Evolutionary conservation across 2,797 vertebrate genomes (phyloP).

Genomic region (Bryconaethiops microstoma): DNA sequence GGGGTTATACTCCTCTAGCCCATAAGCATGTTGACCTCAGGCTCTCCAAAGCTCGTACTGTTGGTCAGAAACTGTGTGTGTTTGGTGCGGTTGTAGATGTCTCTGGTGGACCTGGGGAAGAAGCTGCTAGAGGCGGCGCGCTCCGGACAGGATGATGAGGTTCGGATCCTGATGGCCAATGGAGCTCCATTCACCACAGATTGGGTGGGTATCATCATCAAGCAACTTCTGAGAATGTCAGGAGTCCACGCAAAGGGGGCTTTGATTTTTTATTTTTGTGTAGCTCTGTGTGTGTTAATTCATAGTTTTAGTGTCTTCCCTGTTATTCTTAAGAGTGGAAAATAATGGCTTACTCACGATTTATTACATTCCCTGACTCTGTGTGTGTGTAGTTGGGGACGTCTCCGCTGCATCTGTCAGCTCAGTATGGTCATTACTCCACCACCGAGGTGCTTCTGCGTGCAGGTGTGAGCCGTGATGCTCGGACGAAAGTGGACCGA

Average conservation of each 20-base stretch:
- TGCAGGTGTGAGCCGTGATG: constrained; percentile 87
- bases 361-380: not conserved
- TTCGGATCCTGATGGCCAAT: constrained; percentile 81
- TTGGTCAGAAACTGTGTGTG: not conserved
- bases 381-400: constrained; percentile 78
- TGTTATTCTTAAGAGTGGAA: not conserved
- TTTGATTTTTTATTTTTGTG: too few relatives aligned
- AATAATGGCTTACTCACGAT: too few relatives aligned
- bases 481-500: constrained; percentile 88
- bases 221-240: too few relatives aligned
- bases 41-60: too few relatives aligned
- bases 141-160: constrained; percentile 88
- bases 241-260: too few relatives aligned
- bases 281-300: too few relatives aligned
- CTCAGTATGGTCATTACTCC: constrained; percentile 87
- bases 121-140: constrained; percentile 89
- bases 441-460: constrained; percentile 87
- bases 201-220: constrained; percentile 75
- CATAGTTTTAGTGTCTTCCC: too few relatives aligned
- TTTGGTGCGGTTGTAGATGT: constrained; percentile 76
- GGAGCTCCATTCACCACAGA: constrained; percentile 90
- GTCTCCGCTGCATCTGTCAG: constrained; percentile 87
- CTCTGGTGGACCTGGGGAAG: constrained; percentile 91
- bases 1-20: too few relatives aligned
- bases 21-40: too few relatives aligned